Conservation (phyloP, 2,888 invertebrate genomes). For the Nezara viridula region DNA sequence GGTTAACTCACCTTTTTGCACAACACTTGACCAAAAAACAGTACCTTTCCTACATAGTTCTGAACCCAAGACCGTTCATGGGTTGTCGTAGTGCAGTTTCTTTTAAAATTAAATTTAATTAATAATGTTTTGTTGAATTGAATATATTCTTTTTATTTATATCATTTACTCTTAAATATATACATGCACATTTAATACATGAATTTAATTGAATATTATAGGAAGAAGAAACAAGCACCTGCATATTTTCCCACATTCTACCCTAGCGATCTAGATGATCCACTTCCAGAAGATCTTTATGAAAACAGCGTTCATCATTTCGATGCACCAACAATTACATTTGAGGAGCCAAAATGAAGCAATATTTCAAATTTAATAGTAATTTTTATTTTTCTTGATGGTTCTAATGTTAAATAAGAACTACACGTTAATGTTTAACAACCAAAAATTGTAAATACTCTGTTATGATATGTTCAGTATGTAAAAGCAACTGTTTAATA, state of each 20-base stretch:
- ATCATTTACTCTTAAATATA: not conserved
- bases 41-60: too few relatives aligned
- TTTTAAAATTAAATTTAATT: too few relatives aligned
- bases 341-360: conserved; percentile 70
- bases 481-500: not conserved
- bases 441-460: not conserved
- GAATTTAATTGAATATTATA: conserved; percentile 15
- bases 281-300: conserved; percentile 80
- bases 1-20: too few relatives aligned
- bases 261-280: conserved; percentile 73
- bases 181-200: not conserved
- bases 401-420: not conserved
- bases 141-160: too few relatives aligned
- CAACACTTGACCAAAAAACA: too few relatives aligned
- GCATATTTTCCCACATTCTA: conserved; percentile 66
- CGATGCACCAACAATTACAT: conserved; percentile 79
- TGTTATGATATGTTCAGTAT: not conserved
- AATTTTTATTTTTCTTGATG: not conserved
- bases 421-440: not conserved
- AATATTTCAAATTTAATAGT: not conserved
- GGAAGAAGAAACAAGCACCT: conserved; percentile 55
- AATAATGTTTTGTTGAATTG: too few relatives aligned
- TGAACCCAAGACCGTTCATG: too few relatives aligned
- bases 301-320: conserved; percentile 83
- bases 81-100: too few relatives aligned